Conservation (phyloP, 2,888 invertebrate genomes). For the Ariolimax columbianus region DNA sequence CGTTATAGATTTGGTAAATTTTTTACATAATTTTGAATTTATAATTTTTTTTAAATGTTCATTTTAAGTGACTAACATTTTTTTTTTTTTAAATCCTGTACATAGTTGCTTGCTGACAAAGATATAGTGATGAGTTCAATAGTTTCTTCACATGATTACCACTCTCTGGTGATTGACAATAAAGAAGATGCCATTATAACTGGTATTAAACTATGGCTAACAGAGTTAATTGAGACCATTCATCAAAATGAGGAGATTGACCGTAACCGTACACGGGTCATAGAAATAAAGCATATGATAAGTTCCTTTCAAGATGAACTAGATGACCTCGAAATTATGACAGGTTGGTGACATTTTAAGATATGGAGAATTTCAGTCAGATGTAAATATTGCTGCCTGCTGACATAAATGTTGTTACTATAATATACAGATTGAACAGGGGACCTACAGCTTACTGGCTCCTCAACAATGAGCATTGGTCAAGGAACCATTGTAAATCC, state of each 20-base stretch:
- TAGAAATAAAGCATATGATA: conserved; percentile 88
- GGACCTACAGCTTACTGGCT: too few relatives aligned
- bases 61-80: neutral
- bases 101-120: conserved; percentile 83
- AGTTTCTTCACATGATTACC: conserved; percentile 85
- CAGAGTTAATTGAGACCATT: conserved; percentile 83
- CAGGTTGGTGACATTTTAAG: conserved; percentile 41
- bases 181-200: conserved; percentile 87
- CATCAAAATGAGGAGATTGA: conserved; percentile 86
- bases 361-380: neutral
- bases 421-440: too few relatives aligned
- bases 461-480: too few relatives aligned
- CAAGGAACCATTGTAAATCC: too few relatives aligned
- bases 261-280: conserved; percentile 85
- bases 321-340: conserved; percentile 78
- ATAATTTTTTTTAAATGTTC: too few relatives aligned
- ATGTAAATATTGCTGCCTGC: neutral
- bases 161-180: conserved; percentile 86
- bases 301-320: conserved; percentile 87
- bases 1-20: too few relatives aligned
- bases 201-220: conserved; percentile 86
- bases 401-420: neutral
- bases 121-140: conserved; percentile 84
- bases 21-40: too few relatives aligned
- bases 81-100: neutral